Conservation (phyloP, 2,797 vertebrate genomes). For the Xenentodon cancila region DNA sequence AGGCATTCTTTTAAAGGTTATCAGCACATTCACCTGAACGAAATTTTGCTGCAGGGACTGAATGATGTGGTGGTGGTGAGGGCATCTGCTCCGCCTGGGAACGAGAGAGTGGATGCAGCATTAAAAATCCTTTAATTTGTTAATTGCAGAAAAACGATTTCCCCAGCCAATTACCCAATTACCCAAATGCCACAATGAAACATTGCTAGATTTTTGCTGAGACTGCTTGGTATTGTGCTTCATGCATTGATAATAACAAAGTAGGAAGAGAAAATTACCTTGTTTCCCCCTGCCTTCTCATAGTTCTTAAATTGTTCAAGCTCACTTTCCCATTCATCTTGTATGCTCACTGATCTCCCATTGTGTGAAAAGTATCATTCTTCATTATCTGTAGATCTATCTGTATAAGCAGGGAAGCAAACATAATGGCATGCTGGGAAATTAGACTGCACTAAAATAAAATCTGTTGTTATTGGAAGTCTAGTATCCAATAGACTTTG, state of each 20-base stretch:
- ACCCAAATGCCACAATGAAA: constrained; percentile 74
- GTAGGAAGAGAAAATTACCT: constrained; percentile 62
- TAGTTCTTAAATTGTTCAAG: constrained; percentile 65
- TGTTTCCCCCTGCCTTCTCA: constrained; percentile 38
- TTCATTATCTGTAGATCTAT: constrained; percentile 51
- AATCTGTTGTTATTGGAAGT: constrained; percentile 18
- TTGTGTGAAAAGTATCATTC: constrained; percentile 51
- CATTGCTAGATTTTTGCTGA: constrained; percentile 58
- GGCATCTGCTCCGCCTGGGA: constrained; percentile 31
- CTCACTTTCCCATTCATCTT: constrained; percentile 65
- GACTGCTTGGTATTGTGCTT: constrained; percentile 65
- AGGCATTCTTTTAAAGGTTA: constrained; percentile 58
- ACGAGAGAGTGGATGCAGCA: constrained; percentile 52
- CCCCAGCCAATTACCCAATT: constrained; percentile 79
- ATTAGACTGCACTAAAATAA: constrained; percentile 28
- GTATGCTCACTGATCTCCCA: constrained; percentile 56
- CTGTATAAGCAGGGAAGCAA: constrained; percentile 29
- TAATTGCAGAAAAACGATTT: constrained; percentile 74
- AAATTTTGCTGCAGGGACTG: constrained; percentile 41
- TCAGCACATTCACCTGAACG: constrained; percentile 45
- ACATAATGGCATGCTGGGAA: constrained; percentile 28
- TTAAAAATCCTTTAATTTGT: constrained; percentile 74
- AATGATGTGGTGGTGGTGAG: constrained; percentile 18
- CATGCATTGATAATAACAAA: constrained; percentile 74
- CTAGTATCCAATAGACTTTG: constrained; percentile 13